phyloP scores from a whole-genome alignment of 2,113 vertebrate genomes.

The Coptodon bakossiorum region DNA sequence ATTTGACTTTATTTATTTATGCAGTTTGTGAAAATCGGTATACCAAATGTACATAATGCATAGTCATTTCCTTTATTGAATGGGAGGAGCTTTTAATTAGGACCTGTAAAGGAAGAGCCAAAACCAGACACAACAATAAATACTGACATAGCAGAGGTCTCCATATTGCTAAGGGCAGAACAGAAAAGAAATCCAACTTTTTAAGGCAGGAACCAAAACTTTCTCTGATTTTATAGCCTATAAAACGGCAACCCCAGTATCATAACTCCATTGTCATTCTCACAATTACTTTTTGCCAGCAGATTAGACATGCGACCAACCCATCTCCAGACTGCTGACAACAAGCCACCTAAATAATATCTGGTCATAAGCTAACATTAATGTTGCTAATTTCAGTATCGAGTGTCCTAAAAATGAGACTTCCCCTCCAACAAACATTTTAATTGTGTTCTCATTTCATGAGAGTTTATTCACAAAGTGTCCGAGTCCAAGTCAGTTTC shows the following conservation, averaged over 20 bases:
- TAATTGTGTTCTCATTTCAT: background rate
- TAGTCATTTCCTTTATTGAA: background rate
- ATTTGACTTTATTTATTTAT: background rate
- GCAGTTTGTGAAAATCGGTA: background rate
- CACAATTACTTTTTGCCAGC: background rate
- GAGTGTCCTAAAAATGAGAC: background rate
- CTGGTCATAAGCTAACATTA: background rate
- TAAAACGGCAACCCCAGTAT: background rate
- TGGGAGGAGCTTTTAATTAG: background rate
- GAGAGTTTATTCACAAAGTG: background rate
- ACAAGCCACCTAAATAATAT: background rate
- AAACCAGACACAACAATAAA: background rate
- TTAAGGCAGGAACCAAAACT: background rate
- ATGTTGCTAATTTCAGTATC: background rate
- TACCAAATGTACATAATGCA: background rate
- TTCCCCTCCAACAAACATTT: background rate
- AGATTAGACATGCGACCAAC: background rate
- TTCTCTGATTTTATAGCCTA: background rate
- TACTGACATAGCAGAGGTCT: background rate
- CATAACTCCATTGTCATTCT: background rate
- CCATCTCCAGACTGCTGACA: background rate
- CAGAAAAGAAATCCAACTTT: background rate
- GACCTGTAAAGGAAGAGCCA: background rate
- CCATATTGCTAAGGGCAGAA: background rate
- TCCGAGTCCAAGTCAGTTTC: background rate